phyloP scores from a whole-genome alignment of 2,888 invertebrate species.

The Lepidocyrtoides sp. region DNA sequence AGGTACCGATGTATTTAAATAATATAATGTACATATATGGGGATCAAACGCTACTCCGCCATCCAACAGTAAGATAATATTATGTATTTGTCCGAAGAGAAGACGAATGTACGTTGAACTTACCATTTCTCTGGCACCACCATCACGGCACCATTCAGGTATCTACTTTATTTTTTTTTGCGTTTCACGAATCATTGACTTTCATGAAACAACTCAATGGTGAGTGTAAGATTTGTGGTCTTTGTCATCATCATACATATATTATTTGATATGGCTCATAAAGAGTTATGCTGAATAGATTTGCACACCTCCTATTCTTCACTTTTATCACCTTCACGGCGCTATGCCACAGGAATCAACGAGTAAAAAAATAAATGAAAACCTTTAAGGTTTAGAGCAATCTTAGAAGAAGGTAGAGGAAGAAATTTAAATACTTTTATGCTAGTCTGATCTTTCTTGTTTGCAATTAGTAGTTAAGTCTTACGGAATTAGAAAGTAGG shows the following conservation, averaged over 20 bases:
- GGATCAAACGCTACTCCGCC: no score
- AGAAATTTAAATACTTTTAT: slow-evolving; percentile 34
- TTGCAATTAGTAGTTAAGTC: slow-evolving; percentile 77
- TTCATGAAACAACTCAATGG: slow-evolving; percentile 23
- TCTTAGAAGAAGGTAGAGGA: neutral
- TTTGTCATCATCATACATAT: slow-evolving; percentile 19
- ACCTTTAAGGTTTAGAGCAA: neutral
- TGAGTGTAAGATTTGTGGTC: neutral
- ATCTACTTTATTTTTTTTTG: slow-evolving; percentile 7
- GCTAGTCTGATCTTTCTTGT: slow-evolving; percentile 48
- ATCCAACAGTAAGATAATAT: no score
- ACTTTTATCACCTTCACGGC: slow-evolving; percentile 21
- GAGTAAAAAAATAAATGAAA: neutral
- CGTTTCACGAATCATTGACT: slow-evolving; percentile 34
- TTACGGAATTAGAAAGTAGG: slow-evolving; percentile 72
- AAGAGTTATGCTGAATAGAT: slow-evolving; percentile 13
- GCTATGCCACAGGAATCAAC: slow-evolving; percentile 10
- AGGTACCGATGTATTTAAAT: neutral
- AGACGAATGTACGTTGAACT: no score
- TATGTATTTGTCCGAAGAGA: neutral
- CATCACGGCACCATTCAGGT: neutral
- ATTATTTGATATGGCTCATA: slow-evolving; percentile 52
- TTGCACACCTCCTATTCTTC: slow-evolving; percentile 35
- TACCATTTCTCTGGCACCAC: no score
- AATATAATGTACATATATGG: no score